Percentiles rank a stretch among this genome's conserved stretches.
These are phyloP conservation scores for Percopsis omiscomaycus DNA, from an alignment of 2,797 vertebrate species.

Conservation along the genomic window DNA sequence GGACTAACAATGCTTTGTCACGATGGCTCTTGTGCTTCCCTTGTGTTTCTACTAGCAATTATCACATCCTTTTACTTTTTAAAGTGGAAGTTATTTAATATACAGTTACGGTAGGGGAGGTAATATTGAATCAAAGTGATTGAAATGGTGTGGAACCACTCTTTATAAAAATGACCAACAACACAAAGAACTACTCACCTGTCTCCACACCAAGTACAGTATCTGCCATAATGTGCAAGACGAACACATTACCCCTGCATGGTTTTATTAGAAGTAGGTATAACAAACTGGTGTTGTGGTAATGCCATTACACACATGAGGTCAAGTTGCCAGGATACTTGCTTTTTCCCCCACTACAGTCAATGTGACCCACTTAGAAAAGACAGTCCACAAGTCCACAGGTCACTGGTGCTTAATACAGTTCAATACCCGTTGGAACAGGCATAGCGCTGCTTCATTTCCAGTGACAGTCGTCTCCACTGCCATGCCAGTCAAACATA, in stretches of 20 bases:
- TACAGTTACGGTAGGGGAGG: conserved; percentile 69
- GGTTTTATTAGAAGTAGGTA: conserved; percentile 29
- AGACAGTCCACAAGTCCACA: conserved; percentile 13
- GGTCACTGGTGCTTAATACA: conserved; percentile 55
- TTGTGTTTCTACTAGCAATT: conserved; percentile 83
- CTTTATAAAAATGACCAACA: conserved; percentile 17
- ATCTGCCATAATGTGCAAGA: conserved; percentile 43
- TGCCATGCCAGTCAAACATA: conserved; percentile 46
- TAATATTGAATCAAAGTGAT: conserved; percentile 72
- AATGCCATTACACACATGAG: conserved; percentile 32
- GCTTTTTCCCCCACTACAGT: conserved; percentile 29
- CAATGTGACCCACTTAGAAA: conserved; percentile 47
- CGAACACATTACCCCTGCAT: conserved; percentile 22
- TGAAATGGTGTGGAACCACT: conserved; percentile 59
- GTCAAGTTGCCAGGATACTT: conserved; percentile 47
- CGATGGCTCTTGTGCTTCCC: conserved; percentile 86
- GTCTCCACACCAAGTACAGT: conserved; percentile 25
- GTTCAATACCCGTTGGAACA: conserved; percentile 38
- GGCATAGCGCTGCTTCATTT: conserved; percentile 55
- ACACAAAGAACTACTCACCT: conserved; percentile 29
- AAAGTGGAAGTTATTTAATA: conserved; percentile 55
- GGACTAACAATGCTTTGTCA: conserved; percentile 79
- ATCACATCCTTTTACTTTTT: conserved; percentile 61
- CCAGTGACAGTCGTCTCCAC: conserved; percentile 51
- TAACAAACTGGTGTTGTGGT: conserved; percentile 31